Percentiles rank a stretch among this genome's conserved stretches.
Conservation (phyloP, 2,888 invertebrate species). For the Lasioglossum zephyrum region DNA sequence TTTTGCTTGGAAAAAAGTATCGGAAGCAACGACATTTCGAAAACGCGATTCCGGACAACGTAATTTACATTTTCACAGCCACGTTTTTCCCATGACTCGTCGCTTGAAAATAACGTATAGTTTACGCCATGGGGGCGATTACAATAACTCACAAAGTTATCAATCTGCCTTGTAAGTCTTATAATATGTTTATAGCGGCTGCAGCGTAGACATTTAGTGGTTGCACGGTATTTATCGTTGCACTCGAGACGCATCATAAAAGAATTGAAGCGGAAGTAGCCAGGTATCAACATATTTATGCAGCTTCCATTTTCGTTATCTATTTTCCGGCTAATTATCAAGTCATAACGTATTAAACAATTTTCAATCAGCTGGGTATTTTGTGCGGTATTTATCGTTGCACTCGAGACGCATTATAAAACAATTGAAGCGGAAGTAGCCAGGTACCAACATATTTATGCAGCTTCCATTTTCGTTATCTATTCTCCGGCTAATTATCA, state of each 20-base stretch:
- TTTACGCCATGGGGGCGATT: neutral
- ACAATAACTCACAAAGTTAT: conserved; percentile 12
- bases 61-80: neutral
- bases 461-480: neutral
- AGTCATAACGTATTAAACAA: neutral
- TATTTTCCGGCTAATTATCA: neutral
- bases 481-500: neutral
- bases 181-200: neutral
- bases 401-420: neutral
- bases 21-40: neutral
- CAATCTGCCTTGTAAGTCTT: conserved; percentile 22
- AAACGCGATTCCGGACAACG: neutral
- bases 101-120: neutral
- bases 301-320: neutral
- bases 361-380: neutral
- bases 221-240: conserved; percentile 13
- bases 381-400: neutral
- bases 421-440: neutral
- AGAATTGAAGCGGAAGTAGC: neutral
- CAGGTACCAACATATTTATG: no score
- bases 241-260: neutral
- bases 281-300: no score
- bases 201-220: conserved; percentile 26
- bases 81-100: neutral
- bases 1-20: neutral